Evolutionary conservation across 1,140 invertebrate species (phyloP), one percentile per base, ranked within the genome.

Genomic region (Lethrus apterus): DNA sequence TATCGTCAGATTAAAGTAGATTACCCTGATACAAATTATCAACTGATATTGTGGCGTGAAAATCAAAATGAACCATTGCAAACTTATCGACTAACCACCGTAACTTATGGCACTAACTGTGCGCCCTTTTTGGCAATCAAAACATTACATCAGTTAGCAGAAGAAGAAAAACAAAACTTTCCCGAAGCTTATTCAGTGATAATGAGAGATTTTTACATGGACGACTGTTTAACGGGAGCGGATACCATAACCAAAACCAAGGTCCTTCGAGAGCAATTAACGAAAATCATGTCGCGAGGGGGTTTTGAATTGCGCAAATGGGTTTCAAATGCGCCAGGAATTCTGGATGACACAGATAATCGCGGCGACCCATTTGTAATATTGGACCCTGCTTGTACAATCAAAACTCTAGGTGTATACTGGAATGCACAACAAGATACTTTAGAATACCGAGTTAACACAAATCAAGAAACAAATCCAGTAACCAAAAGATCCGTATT

Each of bases 31-130:
- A 42, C 8, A 2, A 5, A 9, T 13, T 30, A 11, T 14, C 40
- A 42, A 42, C 21, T 13, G 1, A 42, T 42, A 4, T 3, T 42
- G 4, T 42, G 40, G 40, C n/a, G 40, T 9, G 11, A 42, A 24
- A 42, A 23, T 30, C 2, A 13, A 3, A 14, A 42, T 21, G 40
- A 42, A 4, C 20, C 20, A 3, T 18, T 60, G 0, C 40, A 31
- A 18, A 48, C 24, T 5, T 64, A 20, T 50, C 46, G 15, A 41
- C 18, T 64, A 2, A 48, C 13, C 4, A 60, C 52, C 3, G 50
- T 60, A 13, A 62, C 61, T 4, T 66, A 57, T 52, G 63, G 65
- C 2, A 53, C 50, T 19, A 19, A 48, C 4, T 44, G 42, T 13
- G 51, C 57, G 13, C 52, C 60, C 1, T 64, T 48, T 44, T 34